A percentile compares a stretch with the other conserved stretches of the same genome.
These are phyloP conservation scores for Chloromyia formosa DNA, from an alignment of 2,888 invertebrate genomes.

Conservation along the genomic window DNA sequence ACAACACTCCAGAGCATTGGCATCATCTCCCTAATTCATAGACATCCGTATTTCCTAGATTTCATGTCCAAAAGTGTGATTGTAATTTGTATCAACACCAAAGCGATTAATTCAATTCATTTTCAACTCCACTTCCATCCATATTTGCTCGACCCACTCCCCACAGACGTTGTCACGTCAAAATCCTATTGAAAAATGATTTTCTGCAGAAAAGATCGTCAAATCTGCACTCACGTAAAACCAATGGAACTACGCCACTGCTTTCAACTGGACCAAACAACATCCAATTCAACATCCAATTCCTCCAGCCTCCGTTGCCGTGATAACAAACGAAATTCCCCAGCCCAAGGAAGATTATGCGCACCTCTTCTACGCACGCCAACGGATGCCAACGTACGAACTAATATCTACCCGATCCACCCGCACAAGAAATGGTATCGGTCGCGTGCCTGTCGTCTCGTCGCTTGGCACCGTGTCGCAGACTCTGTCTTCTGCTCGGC, in stretches of 20 bases:
- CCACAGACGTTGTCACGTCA: too few relatives aligned
- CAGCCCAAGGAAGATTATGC: slow-evolving; percentile 14
- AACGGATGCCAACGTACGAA: slow-evolving; percentile 3
- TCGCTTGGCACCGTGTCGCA: slow-evolving; percentile 23
- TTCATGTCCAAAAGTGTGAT: too few relatives aligned
- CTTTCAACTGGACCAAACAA: slow-evolving; percentile 21
- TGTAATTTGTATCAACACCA: too few relatives aligned
- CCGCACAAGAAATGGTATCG: slow-evolving; percentile 26
- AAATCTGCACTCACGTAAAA: too few relatives aligned
- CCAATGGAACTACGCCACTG: slow-evolving; percentile 38
- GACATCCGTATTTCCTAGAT: too few relatives aligned
- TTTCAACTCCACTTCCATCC: too few relatives aligned
- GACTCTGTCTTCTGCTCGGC: slow-evolving; percentile 20
- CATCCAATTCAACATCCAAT: background rate
- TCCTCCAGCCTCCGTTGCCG: background rate
- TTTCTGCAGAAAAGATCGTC: too few relatives aligned
- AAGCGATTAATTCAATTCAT: too few relatives aligned
- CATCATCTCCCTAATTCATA: too few relatives aligned
- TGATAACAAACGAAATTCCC: slow-evolving; percentile 16
- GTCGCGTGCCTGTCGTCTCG: slow-evolving; percentile 36
- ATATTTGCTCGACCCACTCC: too few relatives aligned
- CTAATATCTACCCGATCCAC: slow-evolving; percentile 23
- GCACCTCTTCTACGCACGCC: slow-evolving; percentile 7
- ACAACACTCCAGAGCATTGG: too few relatives aligned
- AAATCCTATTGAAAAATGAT: too few relatives aligned